Base-by-base conservation (phyloP, 1,140 invertebrate species). In the Calephelis nemesis region DNA sequence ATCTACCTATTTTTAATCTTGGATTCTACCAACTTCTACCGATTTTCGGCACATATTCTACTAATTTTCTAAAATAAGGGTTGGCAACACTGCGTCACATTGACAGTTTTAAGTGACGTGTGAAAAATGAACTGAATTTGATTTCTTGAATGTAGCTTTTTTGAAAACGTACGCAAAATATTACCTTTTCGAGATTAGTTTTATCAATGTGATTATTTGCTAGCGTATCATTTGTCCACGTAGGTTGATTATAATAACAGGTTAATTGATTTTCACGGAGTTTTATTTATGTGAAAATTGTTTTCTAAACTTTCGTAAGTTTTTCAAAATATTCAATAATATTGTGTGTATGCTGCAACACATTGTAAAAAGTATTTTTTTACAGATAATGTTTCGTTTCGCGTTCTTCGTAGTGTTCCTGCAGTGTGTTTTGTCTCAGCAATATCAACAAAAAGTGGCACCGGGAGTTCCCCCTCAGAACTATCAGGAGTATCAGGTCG, bases 401-500 rank as follows among this genome's bases (percentile, higher is more conserved):
- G 19, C 88, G 70, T 68, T 88, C 60, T 77, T 91, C 7, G 75
- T 79, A 72, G 81, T 81, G 7, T 62, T 86, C 4, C 65, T 89
- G 39, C 84, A 89, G 64, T 83, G 83, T 63, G 73, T 73, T 0
- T 73, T 87, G 67, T 83, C 79, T 9, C 88, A 90, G 50, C 88
- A 90, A 60, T 90, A 90, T 67, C 88, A 90, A 42, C 87, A 91
- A 62, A 91, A 89, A 77, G 88, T 91, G 0, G 88, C 88, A 0
- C 88, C 88, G 5, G 88, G 88, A 5, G 88, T 91, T 0, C 88
- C 88, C 0, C 88, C 88, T 30, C 88, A 91, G 63, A 86, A 81
- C 49, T 91, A 91, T 71, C 88, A 91, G 79, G 88, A 81, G 47
- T 91, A 91, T 71, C 88, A 91, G 79, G 88, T 91, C 75, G 74